Evolutionary conservation across 2,888 invertebrate genomes (phyloP), one percentile per base, ranked within the genome.

Genomic region (Petrolisthes manimaculis): DNA sequence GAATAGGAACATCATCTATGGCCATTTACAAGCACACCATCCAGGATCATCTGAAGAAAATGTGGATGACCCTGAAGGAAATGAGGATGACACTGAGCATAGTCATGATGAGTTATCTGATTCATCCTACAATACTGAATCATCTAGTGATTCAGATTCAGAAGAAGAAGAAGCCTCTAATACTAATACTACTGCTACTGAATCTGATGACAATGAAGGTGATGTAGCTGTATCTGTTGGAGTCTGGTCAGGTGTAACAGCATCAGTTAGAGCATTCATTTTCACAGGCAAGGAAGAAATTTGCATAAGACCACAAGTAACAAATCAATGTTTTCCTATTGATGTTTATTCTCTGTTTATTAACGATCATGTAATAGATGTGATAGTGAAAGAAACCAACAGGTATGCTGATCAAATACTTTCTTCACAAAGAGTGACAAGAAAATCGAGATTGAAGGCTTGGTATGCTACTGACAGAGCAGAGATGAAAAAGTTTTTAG

Each of bases 271-370:
- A 12, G 9, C 55, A 67, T 51, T 83, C 67, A 21, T 18, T 21
- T 51, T 37, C 83, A 83, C 83, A 67, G 14, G 18, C 56, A 83
- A 51, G n/a, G 21, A 83, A 74, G 61, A 54, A 90, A 94, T 93
- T 78, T 83, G 21, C 18, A 77, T 84, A 53, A 56, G 61, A 55
- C 54, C 74, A 83, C 37, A n/a, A 24, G 8, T 51, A 24, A 24
- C 55, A 37, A 51, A 14, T 53, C 9, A 83, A 14, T 71, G 4
- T 71, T 69, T 3, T 2, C 71, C 37, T 53, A 51, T 85, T 18
- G 53, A 85, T 61, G 56, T 85, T 8, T 85, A 79, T 79, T 54
- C 18, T 77, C 56, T 54, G 18, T 71, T 88, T 53, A 4, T 85
- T 14, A 80, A 81, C 92, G n/a, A 88, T 88, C 81, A 85, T 55